A percentile compares a stretch with the other conserved stretches of the same genome.
These are phyloP conservation scores for Dromiciops gliroides DNA, from an alignment of 2,113 vertebrate genomes.

Conservation along the genomic window DNA sequence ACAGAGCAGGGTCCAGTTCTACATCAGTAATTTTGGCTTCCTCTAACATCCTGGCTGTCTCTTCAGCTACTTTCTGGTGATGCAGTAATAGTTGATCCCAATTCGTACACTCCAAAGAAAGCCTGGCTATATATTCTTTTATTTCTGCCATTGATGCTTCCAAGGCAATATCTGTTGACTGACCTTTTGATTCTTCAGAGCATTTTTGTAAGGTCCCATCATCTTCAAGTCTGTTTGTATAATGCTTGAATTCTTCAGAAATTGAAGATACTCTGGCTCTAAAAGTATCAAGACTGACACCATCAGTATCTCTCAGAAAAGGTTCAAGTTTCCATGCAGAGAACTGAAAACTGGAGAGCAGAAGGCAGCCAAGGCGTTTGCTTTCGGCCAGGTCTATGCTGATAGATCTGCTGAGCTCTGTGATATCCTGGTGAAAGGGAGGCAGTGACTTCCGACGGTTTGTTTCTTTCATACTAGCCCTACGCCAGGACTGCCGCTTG, in stretches of 20 bases:
- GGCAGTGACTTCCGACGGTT: not conserved
- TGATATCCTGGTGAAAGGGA: not conserved
- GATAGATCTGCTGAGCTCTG: constrained; percentile 72
- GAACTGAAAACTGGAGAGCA: constrained; percentile 71
- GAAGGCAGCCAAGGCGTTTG: constrained; percentile 62
- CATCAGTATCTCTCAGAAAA: no score
- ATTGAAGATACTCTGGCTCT: no score
- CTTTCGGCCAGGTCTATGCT: constrained; percentile 67
- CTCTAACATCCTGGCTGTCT: not conserved
- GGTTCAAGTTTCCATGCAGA: not conserved
- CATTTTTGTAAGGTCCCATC: no score
- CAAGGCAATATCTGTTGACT: constrained; percentile 63
- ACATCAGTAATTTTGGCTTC: constrained; percentile 7
- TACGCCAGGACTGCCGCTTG: not conserved
- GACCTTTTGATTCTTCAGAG: no score
- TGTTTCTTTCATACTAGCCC: not conserved
- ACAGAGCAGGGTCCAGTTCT: not conserved
- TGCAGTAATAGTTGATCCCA: constrained; percentile 73
- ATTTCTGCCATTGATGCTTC: constrained; percentile 74
- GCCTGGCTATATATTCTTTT: constrained; percentile 74
- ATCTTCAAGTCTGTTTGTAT: no score
- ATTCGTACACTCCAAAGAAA: constrained; percentile 65
- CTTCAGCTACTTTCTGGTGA: constrained; percentile 68
- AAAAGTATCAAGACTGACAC: no score
- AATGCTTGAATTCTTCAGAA: no score